Conservation (phyloP, 2,113 vertebrate species). For the Cricetomys ansorgei region DNA sequence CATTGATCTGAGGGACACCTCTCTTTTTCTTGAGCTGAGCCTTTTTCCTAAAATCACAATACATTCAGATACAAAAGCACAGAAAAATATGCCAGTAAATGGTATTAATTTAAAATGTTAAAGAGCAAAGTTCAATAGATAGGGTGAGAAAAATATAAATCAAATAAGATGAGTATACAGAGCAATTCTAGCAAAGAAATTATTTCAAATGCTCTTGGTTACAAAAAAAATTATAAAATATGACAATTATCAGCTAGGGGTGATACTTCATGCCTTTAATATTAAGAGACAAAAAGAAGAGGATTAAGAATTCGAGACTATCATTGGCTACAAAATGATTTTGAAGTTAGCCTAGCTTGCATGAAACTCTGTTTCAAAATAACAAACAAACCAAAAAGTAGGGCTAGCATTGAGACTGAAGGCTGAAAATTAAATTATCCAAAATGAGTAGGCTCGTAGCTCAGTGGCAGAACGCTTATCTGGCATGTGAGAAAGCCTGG, state of each 20-base stretch:
- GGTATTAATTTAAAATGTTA: slow-evolving; percentile 30
- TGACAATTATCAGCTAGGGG: not conserved
- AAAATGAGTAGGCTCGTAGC: not conserved
- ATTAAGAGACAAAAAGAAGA: not conserved
- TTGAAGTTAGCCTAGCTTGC: not conserved
- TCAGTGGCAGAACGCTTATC: not conserved
- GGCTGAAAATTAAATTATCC: not conserved
- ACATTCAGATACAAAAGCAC: slow-evolving; percentile 47
- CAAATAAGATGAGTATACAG: slow-evolving; percentile 26
- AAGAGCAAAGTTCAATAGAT: slow-evolving; percentile 30
- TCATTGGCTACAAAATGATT: not conserved
- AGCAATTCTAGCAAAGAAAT: slow-evolving; percentile 8
- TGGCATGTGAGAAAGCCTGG: not conserved
- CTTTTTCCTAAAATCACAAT: slow-evolving; percentile 91
- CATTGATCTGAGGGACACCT: slow-evolving; percentile 90
- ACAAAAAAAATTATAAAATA: slow-evolving; percentile 5
- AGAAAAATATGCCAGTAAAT: slow-evolving; percentile 29
- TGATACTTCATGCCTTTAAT: not conserved
- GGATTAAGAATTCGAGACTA: not conserved
- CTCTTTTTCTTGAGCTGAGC: slow-evolving; percentile 96
- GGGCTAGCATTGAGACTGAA: not conserved
- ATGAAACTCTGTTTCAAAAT: not conserved
- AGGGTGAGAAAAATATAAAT: slow-evolving; percentile 2
- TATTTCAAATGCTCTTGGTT: not conserved
- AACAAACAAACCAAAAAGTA: not conserved